Evolutionary conservation across 2,888 invertebrate genomes (phyloP).

Genomic region (Graphium colonna): DNA sequence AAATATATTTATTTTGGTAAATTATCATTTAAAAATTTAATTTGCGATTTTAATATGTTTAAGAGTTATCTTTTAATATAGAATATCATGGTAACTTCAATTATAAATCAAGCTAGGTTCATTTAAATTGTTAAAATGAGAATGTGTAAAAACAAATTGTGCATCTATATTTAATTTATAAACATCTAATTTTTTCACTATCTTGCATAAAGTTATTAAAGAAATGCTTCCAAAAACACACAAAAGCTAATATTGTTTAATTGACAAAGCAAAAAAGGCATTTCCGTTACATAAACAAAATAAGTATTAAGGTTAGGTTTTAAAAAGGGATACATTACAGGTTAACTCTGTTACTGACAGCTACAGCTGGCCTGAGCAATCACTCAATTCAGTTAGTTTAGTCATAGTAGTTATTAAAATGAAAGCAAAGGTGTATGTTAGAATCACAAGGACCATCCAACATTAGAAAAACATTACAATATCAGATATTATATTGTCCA

Average conservation of each 20-base stretch:
- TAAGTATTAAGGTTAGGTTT: slow-evolving; percentile 22
- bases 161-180: not conserved
- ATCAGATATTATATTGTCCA: slow-evolving; percentile 57
- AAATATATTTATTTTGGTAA: slow-evolving; percentile 25
- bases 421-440: slow-evolving; percentile 51
- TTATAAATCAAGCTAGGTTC: no score
- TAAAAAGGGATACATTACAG: slow-evolving; percentile 23
- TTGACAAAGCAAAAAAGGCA: slow-evolving; percentile 6
- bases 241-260: slow-evolving; percentile 15
- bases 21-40: not conserved
- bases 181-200: not conserved
- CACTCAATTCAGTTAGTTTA: slow-evolving; percentile 24
- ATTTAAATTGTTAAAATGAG: no score
- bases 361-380: slow-evolving; percentile 22
- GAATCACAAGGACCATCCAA: slow-evolving; percentile 80
- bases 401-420: slow-evolving; percentile 35
- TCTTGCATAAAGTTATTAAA: no score
- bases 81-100: no score
- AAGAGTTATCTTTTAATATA: no score
- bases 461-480: slow-evolving; percentile 59
- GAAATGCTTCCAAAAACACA: not conserved
- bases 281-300: slow-evolving; percentile 15
- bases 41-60: no score
- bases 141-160: not conserved
- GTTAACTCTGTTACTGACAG: slow-evolving; percentile 26